Evolutionary conservation across 2,113 vertebrate genomes (phyloP).

Genomic region (Xenotilapia longispinis): DNA sequence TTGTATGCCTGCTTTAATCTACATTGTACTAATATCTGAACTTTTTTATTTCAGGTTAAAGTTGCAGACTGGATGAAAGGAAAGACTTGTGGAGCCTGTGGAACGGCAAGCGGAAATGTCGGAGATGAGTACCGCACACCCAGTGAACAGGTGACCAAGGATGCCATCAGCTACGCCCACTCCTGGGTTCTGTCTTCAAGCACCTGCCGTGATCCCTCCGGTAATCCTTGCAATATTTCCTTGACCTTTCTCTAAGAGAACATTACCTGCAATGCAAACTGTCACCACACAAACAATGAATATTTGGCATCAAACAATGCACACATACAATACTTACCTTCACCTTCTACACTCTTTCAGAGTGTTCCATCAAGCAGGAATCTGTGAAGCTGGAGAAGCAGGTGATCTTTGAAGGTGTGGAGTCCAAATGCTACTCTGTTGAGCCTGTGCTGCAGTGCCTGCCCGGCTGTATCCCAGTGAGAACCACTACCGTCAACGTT

Average conservation of each 20-base stretch:
- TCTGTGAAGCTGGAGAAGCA: conserved; percentile 66
- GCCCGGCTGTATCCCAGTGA: conserved; percentile 59
- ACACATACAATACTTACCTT: conserved; percentile 52
- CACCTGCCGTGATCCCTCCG: conserved; percentile 56
- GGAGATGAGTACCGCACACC: conserved; percentile 71
- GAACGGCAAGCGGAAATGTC: conserved; percentile 73
- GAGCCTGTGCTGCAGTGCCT: conserved; percentile 71
- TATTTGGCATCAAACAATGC: not conserved
- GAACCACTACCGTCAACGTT: conserved; percentile 38
- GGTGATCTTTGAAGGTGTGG: conserved; percentile 27
- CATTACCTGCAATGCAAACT: not conserved
- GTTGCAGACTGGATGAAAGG: conserved; percentile 78
- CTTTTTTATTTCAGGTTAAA: conserved; percentile 58
- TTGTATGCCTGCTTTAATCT: not conserved
- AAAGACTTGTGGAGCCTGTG: conserved; percentile 77
- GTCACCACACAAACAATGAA: not conserved
- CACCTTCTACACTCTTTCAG: conserved; percentile 45
- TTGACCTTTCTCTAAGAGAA: not conserved
- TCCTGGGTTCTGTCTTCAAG: conserved; percentile 75
- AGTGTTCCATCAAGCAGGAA: conserved; percentile 64
- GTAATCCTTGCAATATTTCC: not conserved
- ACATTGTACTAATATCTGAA: not conserved
- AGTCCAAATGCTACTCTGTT: conserved; percentile 70
- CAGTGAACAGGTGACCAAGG: conserved; percentile 58
- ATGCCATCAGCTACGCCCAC: conserved; percentile 67